Conservation (phyloP, 2,797 vertebrate genomes). For the Platyrinchus mystaceus region DNA sequence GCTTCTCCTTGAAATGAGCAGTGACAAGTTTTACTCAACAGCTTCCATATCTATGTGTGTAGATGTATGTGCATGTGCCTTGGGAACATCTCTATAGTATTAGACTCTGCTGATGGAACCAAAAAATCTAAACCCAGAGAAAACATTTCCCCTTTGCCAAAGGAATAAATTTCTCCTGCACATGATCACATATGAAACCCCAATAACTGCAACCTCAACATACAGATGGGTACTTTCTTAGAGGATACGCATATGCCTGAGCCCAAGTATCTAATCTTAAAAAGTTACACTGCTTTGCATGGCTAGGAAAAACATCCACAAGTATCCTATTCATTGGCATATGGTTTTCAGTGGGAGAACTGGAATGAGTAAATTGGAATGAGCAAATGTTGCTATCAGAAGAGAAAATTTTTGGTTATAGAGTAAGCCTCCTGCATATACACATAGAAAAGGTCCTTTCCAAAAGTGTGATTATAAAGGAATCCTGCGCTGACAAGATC, state of each 20-base stretch:
- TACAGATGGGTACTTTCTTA: background rate
- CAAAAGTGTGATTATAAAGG: background rate
- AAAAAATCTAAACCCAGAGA: background rate
- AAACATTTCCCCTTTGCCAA: background rate
- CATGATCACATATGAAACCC: accelerated
- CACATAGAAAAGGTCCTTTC: background rate
- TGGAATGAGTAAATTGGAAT: background rate
- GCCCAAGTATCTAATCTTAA: accelerated
- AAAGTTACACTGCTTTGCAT: background rate
- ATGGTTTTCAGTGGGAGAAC: background rate
- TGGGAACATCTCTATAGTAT: background rate
- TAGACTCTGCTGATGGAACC: background rate
- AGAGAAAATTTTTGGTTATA: background rate
- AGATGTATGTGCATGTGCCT: accelerated
- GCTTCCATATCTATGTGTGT: background rate
- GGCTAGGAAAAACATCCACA: background rate
- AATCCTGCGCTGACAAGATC: background rate
- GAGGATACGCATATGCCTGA: background rate
- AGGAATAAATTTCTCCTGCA: background rate
- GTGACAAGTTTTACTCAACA: background rate
- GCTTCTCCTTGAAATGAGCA: background rate
- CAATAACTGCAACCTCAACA: background rate
- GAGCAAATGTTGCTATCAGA: background rate
- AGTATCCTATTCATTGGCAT: background rate
- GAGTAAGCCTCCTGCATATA: background rate